phyloP scores from a whole-genome alignment of 2,797 vertebrate genomes.

The Pygocentrus nattereri region DNA sequence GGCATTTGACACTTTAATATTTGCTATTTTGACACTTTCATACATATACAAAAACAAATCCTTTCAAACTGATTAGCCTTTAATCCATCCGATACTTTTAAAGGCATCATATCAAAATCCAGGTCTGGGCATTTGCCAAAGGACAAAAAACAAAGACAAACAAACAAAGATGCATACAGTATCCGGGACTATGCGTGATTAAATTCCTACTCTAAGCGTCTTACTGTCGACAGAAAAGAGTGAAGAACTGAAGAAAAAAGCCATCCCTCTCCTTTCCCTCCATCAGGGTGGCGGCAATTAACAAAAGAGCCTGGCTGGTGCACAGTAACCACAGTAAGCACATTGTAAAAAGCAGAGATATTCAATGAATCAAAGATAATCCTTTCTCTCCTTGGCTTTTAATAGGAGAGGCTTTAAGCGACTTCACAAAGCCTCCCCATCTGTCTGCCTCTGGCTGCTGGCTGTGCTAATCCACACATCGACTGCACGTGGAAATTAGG shows the following conservation, averaged over 20 bases:
- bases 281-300: constrained; percentile 64
- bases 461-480: constrained; percentile 55
- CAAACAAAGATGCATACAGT: not conserved
- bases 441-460: constrained; percentile 73
- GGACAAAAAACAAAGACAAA: constrained; percentile 15
- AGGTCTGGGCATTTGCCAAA: constrained; percentile 3
- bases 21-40: not conserved
- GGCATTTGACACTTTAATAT: constrained; percentile 11
- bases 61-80: constrained; percentile 78
- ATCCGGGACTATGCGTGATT: constrained; percentile 27
- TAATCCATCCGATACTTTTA: constrained; percentile 80
- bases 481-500: constrained; percentile 71
- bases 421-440: constrained; percentile 77
- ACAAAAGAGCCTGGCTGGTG: constrained; percentile 69
- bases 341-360: constrained; percentile 75
- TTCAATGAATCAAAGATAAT: constrained; percentile 80
- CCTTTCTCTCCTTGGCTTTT: constrained; percentile 74
- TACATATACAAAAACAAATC: constrained; percentile 79
- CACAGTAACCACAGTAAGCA: constrained; percentile 64
- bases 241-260: not conserved
- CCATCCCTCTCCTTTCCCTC: constrained; percentile 42
- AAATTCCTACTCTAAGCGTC: constrained; percentile 62
- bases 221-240: constrained; percentile 45
- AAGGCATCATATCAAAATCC: constrained; percentile 53
- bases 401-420: constrained; percentile 77